These are phyloP conservation scores for Drosophila nebulosa DNA, from an alignment of 1,140 invertebrate species.

Conservation along the genomic window DNA sequence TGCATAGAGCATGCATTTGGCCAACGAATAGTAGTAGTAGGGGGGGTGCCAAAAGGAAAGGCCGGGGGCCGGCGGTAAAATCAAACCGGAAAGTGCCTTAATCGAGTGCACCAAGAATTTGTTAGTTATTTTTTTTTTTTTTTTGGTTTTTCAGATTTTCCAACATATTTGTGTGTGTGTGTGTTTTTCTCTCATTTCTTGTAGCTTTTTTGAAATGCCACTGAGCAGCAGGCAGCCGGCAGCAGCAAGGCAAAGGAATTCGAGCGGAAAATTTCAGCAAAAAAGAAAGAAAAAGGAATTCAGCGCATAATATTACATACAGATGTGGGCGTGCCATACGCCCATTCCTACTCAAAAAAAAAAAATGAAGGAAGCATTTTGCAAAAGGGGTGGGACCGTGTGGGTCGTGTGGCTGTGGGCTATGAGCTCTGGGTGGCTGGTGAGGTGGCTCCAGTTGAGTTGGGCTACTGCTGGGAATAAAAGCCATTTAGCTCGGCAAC, in stretches of 20 bases:
- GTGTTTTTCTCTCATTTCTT: slow-evolving; percentile 35
- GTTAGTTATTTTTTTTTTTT: slow-evolving; percentile 10
- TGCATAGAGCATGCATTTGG: slow-evolving; percentile 30
- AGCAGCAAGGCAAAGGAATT: slow-evolving; percentile 44
- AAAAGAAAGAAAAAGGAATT: slow-evolving; percentile 35
- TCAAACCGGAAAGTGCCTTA: slow-evolving; percentile 60
- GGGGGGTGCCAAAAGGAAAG: background rate
- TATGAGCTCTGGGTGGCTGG: background rate
- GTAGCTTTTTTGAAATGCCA: slow-evolving; percentile 15
- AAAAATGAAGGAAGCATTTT: background rate
- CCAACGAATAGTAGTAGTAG: background rate
- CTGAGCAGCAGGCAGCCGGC: background rate
- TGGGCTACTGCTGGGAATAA: slow-evolving; percentile 31
- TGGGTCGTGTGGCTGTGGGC: background rate
- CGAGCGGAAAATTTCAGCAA: slow-evolving; percentile 55
- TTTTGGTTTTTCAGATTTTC: slow-evolving; percentile 33
- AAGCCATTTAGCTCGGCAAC: slow-evolving; percentile 57
- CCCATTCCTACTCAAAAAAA: background rate
- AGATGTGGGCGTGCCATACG: background rate
- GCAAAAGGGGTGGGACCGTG: background rate
- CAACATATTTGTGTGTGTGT: background rate
- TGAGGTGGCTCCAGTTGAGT: background rate
- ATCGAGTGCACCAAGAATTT: slow-evolving; percentile 68
- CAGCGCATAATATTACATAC: slow-evolving; percentile 32
- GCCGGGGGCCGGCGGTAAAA: slow-evolving; percentile 6